These are phyloP conservation scores for Calephelis virginiensis DNA, from an alignment of 1,140 invertebrate species.

Conservation along the genomic window DNA sequence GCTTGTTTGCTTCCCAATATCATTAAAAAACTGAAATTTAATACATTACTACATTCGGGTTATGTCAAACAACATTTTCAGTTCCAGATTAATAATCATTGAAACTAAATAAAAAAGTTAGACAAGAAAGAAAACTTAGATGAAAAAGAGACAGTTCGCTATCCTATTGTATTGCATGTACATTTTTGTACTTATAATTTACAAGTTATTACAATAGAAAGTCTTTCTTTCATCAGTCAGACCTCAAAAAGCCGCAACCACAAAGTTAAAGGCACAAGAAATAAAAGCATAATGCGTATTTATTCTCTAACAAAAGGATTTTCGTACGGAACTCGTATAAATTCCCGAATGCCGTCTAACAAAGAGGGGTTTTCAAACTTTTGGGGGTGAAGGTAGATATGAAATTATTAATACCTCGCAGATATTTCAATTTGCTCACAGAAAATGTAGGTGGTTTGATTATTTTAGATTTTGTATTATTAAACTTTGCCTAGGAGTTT, in stretches of 20 bases:
- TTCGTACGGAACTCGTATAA: slow-evolving; percentile 13
- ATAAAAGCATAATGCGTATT: slow-evolving; percentile 5
- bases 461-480: neutral
- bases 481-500: neutral
- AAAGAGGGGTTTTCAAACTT: slow-evolving; percentile 10
- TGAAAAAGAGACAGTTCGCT: too few relatives aligned
- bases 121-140: too few relatives aligned
- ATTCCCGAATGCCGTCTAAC: neutral
- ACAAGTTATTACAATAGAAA: neutral
- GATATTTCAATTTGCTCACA: neutral
- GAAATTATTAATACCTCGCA: slow-evolving; percentile 11
- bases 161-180: too few relatives aligned
- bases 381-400: neutral
- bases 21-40: too few relatives aligned
- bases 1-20: too few relatives aligned
- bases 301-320: slow-evolving; percentile 13
- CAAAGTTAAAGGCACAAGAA: slow-evolving; percentile 3
- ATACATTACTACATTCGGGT: too few relatives aligned
- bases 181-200: too few relatives aligned
- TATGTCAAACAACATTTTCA: too few relatives aligned
- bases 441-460: slow-evolving; percentile 1
- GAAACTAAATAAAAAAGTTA: too few relatives aligned
- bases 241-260: neutral
- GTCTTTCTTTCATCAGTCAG: neutral
- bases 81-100: too few relatives aligned